A percentile compares a stretch with the other conserved stretches of the same genome.
phyloP scores from a whole-genome alignment of 2,797 vertebrate species.

The Myiotriccus ornatus region DNA sequence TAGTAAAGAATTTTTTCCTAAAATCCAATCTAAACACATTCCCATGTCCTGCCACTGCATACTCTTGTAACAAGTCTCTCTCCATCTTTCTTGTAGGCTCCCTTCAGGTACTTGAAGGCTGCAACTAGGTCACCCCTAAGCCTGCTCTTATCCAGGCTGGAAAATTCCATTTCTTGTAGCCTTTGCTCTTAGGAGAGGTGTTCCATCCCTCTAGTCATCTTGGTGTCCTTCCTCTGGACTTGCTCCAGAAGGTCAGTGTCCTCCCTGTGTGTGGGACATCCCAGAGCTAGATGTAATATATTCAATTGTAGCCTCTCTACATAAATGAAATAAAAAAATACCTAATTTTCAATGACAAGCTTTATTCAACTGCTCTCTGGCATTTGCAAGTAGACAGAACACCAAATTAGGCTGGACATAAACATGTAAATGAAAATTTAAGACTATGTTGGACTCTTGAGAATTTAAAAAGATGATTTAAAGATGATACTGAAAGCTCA shows the following conservation, averaged over 20 bases:
- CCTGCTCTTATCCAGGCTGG: background rate
- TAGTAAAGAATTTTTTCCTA: background rate
- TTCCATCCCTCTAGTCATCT: no score
- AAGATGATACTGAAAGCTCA: no score
- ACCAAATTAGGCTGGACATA: background rate
- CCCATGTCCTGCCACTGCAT: no score
- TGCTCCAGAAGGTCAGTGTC: fast-evolving
- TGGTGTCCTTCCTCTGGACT: background rate
- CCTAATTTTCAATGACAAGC: background rate
- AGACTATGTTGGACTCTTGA: background rate
- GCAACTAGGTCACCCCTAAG: background rate
- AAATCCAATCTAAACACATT: background rate
- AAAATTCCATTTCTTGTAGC: background rate
- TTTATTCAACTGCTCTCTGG: background rate
- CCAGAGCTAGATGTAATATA: background rate
- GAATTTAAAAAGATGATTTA: background rate
- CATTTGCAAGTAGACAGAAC: background rate
- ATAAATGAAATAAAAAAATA: background rate
- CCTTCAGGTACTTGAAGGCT: background rate
- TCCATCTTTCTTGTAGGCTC: no score
- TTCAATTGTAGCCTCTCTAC: background rate
- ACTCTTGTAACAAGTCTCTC: background rate
- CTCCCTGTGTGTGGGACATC: no score
- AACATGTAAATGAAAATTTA: background rate
- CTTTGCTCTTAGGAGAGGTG: background rate